phyloP scores from a whole-genome alignment of 2,888 invertebrate genomes.

The Vanessa cardui region DNA sequence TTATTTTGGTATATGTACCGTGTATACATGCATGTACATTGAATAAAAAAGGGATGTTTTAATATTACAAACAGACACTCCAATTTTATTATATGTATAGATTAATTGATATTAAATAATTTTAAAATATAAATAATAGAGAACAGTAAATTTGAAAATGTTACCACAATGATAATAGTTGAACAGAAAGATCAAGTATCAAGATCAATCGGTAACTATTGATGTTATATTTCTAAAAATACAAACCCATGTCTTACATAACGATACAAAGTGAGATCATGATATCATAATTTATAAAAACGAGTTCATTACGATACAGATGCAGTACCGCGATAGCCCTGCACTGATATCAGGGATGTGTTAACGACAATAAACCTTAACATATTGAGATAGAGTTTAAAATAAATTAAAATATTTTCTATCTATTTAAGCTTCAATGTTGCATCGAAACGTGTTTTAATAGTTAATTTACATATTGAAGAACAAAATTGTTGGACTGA shows the following conservation, averaged over 20 bases:
- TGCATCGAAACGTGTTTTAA: conserved; percentile 29
- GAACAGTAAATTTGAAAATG: not conserved
- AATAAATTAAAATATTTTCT: not conserved
- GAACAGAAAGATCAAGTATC: not conserved
- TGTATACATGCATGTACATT: no score
- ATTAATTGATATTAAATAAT: no score
- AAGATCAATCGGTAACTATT: not conserved
- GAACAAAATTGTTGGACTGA: conserved; percentile 35
- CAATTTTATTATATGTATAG: no score
- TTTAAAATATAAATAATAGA: not conserved
- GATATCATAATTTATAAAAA: conserved; percentile 24
- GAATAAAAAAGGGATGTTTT: no score
- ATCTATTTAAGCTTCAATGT: not conserved
- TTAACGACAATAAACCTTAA: conserved; percentile 5
- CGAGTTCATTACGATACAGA: conserved; percentile 24
- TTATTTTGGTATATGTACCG: no score
- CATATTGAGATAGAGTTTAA: not conserved
- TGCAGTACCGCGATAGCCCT: conserved; percentile 10
- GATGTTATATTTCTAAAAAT: not conserved
- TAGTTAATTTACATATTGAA: conserved; percentile 47
- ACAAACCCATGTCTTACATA: conserved; percentile 10
- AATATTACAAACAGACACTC: no score
- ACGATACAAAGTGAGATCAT: conserved; percentile 22
- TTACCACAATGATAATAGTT: not conserved
- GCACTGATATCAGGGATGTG: not conserved